Conservation (phyloP, 1,140 invertebrate genomes). For the Heliconius congener region DNA sequence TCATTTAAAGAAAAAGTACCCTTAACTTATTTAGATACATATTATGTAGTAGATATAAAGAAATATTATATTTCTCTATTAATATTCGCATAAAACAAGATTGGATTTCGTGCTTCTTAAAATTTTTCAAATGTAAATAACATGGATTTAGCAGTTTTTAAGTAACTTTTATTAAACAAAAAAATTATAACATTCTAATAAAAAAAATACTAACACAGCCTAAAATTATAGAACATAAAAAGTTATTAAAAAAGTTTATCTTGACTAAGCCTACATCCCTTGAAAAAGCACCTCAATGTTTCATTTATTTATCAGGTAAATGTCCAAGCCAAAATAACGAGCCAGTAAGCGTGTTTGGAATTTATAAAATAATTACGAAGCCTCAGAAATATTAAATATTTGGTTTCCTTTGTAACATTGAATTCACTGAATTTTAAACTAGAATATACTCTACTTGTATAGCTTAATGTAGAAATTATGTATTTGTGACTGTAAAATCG, state of each 20-base stretch:
- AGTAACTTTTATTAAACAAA: no score
- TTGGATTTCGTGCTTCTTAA: no score
- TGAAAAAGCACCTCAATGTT: background rate
- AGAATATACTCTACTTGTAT: background rate
- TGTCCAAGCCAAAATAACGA: slow-evolving; percentile 13
- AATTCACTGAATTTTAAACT: background rate
- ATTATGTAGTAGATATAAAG: no score
- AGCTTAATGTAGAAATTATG: background rate
- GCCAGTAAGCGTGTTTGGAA: slow-evolving; percentile 14
- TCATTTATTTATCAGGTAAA: slow-evolving; percentile 8
- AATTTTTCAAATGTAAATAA: no score
- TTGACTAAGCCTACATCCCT: background rate
- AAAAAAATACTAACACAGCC: background rate
- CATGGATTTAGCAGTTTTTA: no score
- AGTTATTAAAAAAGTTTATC: background rate
- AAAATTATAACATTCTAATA: background rate
- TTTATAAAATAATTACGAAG: slow-evolving; percentile 18
- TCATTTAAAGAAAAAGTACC: no score
- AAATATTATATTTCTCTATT: no score
- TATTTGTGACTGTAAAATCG: background rate
- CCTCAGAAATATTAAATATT: slow-evolving; percentile 12
- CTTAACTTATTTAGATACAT: no score
- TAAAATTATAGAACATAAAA: background rate
- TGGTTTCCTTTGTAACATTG: background rate
- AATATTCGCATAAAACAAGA: no score